phyloP scores from a whole-genome alignment of 2,113 vertebrate genomes.

The Xenopus tropicalis region DNA sequence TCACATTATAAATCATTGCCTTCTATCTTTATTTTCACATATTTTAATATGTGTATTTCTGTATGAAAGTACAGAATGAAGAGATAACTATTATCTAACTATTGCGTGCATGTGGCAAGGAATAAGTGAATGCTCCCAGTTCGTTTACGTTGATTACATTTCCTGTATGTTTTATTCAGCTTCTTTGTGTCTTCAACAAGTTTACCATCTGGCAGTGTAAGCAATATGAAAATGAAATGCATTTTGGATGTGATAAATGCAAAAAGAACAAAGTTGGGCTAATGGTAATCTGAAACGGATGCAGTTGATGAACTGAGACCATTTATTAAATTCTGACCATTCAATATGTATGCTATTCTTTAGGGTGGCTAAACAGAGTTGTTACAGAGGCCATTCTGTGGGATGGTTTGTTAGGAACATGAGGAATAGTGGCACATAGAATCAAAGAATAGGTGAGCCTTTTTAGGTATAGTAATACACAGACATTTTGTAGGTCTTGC shows the following conservation, averaged over 20 bases:
- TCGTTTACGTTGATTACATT: slow-evolving; percentile 40
- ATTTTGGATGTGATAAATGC: slow-evolving; percentile 26
- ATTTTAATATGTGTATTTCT: too few relatives aligned
- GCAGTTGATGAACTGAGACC: slow-evolving; percentile 10
- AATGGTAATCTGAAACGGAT: slow-evolving; percentile 21
- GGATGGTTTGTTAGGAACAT: too few relatives aligned
- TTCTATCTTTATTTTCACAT: too few relatives aligned
- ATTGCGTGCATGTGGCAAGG: slow-evolving; percentile 2
- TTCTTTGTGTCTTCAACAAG: slow-evolving; percentile 14
- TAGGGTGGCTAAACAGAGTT: too few relatives aligned
- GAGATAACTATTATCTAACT: background rate
- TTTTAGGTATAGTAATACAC: too few relatives aligned
- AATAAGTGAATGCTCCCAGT: slow-evolving; percentile 12
- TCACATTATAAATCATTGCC: too few relatives aligned
- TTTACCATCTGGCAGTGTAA: slow-evolving; percentile 33
- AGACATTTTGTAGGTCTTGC: too few relatives aligned
- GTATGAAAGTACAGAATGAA: too few relatives aligned
- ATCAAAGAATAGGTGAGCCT: too few relatives aligned
- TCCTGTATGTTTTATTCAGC: slow-evolving; percentile 38
- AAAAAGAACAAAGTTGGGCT: slow-evolving; percentile 14
- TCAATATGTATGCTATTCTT: too few relatives aligned
- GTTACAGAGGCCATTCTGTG: too few relatives aligned
- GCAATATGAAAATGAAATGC: slow-evolving; percentile 32
- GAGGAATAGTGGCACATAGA: too few relatives aligned
- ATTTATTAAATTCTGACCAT: background rate